These are phyloP conservation scores for Macrotus californicus DNA, from an alignment of 2,113 vertebrate genomes.

Conservation along the genomic window DNA sequence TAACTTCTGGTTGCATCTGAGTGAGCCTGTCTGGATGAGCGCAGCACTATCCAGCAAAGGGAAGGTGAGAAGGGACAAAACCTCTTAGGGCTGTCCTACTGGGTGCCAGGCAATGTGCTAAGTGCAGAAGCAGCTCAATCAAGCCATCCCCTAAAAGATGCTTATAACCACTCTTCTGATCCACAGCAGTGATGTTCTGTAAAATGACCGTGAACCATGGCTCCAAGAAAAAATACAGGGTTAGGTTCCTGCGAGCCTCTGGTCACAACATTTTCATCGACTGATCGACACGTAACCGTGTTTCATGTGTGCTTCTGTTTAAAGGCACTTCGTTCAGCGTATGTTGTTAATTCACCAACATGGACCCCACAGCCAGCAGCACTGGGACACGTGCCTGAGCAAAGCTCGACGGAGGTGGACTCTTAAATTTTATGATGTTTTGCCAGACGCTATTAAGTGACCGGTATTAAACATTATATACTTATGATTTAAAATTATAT, in stretches of 20 bases:
- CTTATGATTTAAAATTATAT: background rate
- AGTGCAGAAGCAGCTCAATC: background rate
- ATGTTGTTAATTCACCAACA: background rate
- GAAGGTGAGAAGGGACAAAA: background rate
- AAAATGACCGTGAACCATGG: background rate
- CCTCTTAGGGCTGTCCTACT: background rate
- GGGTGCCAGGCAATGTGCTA: background rate
- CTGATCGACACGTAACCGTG: background rate
- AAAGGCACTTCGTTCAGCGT: background rate
- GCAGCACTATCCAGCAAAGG: background rate
- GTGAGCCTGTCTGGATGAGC: background rate
- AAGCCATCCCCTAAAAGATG: background rate
- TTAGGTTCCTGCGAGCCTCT: background rate
- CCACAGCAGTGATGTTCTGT: background rate
- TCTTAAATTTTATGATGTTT: background rate
- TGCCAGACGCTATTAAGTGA: background rate
- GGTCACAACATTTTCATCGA: background rate
- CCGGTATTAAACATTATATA: background rate
- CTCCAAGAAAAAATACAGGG: background rate
- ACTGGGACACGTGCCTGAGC: background rate
- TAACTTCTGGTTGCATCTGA: background rate
- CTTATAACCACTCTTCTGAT: background rate
- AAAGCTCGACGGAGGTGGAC: background rate
- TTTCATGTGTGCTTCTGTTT: background rate
- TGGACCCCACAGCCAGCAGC: background rate